Percentiles rank a stretch among this genome's conserved stretches.
phyloP scores from a whole-genome alignment of 2,888 invertebrate genomes.

The Hypomecis punctinalis region DNA sequence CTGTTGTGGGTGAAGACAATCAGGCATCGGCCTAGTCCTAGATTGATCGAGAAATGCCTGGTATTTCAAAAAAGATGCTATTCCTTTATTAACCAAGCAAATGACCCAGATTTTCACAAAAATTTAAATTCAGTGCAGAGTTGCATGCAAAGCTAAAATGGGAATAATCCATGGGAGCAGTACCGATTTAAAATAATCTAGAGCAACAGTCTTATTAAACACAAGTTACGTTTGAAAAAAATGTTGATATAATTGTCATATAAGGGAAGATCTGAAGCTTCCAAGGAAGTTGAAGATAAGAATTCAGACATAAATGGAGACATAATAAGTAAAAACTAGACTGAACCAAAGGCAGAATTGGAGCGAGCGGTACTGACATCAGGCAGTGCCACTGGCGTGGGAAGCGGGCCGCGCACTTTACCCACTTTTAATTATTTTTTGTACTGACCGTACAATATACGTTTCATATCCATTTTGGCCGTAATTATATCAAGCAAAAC shows the following conservation, averaged over 20 bases:
- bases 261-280: not conserved
- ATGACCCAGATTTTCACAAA: too few relatives aligned
- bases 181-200: too few relatives aligned
- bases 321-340: conserved; percentile 41
- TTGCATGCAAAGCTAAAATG: too few relatives aligned
- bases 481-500: not conserved
- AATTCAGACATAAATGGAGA: conserved; percentile 35
- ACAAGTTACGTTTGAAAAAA: not conserved
- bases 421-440: conserved; percentile 63
- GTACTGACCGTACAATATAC: conserved; percentile 48
- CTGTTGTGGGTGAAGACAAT: conserved; percentile 15
- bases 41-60: not conserved
- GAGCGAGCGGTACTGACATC: conserved; percentile 59
- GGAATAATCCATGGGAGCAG: too few relatives aligned
- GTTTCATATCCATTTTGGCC: not conserved
- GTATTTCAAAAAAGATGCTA: not conserved
- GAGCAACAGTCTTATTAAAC: not conserved
- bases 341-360: conserved; percentile 46
- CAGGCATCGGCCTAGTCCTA: conserved; percentile 2
- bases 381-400: conserved; percentile 55
- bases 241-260: not conserved
- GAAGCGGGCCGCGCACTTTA: conserved; percentile 62
- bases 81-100: too few relatives aligned
- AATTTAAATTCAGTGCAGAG: too few relatives aligned
- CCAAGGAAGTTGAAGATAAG: conserved; percentile 15